Conservation (phyloP, 1,140 invertebrate species). For the Ptiloglossa arizonensis region DNA sequence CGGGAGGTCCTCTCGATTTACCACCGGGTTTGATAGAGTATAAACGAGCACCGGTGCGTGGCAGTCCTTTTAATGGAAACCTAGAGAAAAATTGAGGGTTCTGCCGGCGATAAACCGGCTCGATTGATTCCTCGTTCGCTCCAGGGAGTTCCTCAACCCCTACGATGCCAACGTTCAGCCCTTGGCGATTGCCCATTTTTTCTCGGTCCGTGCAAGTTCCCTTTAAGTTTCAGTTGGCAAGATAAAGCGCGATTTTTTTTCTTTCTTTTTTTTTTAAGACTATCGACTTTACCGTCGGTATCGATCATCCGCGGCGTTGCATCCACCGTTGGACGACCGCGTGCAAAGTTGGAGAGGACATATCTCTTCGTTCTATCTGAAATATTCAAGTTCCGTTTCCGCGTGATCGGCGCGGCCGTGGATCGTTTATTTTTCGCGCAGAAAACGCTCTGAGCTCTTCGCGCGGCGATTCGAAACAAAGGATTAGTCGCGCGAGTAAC, state of each 20-base stretch:
- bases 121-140: conserved; percentile 44
- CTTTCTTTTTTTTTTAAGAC: conserved; percentile 15
- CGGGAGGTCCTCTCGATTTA: background rate
- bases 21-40: background rate
- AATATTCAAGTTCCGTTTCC: conserved; percentile 26
- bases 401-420: background rate
- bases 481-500: background rate
- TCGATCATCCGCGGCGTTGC: conserved; percentile 19
- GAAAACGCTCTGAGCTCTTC: background rate
- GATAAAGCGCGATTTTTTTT: conserved; percentile 11
- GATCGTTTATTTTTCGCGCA: background rate
- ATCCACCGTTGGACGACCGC: background rate
- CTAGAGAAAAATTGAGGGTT: conserved; percentile 27
- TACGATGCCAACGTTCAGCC: background rate
- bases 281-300: background rate
- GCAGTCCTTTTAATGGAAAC: conserved; percentile 26
- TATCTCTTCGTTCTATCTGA: conserved; percentile 2
- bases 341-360: background rate
- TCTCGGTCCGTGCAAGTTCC: background rate
- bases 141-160: background rate
- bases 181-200: background rate
- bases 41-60: background rate
- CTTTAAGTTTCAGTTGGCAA: background rate
- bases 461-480: background rate
- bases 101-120: conserved; percentile 38